Conservation (phyloP, 2,888 invertebrate genomes). For the Lepidocyrtinus sp. region DNA sequence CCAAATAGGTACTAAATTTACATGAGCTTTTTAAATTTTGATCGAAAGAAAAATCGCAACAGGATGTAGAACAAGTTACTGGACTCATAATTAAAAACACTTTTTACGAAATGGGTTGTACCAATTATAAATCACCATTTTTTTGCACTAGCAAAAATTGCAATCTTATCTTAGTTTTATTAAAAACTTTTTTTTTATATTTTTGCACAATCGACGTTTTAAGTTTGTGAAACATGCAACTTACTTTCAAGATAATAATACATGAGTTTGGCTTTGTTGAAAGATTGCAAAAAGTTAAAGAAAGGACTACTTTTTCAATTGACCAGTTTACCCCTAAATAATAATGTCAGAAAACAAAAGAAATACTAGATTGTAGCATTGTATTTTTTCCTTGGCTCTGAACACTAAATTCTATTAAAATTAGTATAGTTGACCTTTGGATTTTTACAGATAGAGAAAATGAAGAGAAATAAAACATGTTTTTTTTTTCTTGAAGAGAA, state of each 20-base stretch:
- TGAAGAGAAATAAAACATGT: not conserved
- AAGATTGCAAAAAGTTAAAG: too few relatives aligned
- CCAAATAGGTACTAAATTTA: too few relatives aligned
- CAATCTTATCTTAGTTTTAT: conserved; percentile 21
- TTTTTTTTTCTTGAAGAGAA: conserved; percentile 9
- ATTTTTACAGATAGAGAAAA: too few relatives aligned
- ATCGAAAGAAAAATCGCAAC: conserved; percentile 29
- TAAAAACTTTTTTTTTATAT: not conserved
- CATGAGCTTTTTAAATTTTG: not conserved
- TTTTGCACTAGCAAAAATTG: conserved; percentile 25
- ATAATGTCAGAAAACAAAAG: too few relatives aligned
- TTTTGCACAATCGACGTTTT: not conserved
- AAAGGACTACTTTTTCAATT: too few relatives aligned
- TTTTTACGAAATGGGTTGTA: conserved; percentile 45
- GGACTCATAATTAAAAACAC: conserved; percentile 47
- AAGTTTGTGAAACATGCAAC: not conserved
- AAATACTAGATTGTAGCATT: too few relatives aligned
- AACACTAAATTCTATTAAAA: too few relatives aligned
- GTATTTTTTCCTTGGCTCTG: too few relatives aligned
- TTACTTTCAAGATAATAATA: too few relatives aligned
- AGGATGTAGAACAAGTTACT: conserved; percentile 51
- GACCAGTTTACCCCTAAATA: too few relatives aligned
- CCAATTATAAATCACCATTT: conserved; percentile 53
- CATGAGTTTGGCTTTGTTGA: too few relatives aligned
- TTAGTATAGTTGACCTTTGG: too few relatives aligned